Percentiles rank a stretch among this genome's conserved stretches.
phyloP scores from a whole-genome alignment of 2,888 invertebrate species.

The Rhagium mordax region DNA sequence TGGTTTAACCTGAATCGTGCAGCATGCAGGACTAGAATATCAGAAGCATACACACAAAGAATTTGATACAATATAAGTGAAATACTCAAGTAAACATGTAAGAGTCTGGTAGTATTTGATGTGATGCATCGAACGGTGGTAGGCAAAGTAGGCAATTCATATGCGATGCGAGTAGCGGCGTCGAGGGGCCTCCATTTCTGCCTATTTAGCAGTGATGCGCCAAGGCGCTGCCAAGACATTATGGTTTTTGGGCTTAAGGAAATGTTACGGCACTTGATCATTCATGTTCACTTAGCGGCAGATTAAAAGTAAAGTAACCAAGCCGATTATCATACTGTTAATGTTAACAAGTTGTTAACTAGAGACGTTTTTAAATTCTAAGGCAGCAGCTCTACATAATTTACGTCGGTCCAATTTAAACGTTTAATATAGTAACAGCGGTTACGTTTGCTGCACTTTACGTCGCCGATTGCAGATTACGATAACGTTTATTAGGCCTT shows the following conservation, averaged over 20 bases:
- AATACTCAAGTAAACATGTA: neutral
- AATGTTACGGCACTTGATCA: constrained; percentile 53
- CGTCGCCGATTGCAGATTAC: too few species aligned
- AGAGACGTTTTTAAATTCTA: neutral
- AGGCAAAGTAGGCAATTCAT: constrained; percentile 59
- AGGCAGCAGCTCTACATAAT: neutral
- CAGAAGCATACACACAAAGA: too few species aligned
- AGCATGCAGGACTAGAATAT: too few species aligned
- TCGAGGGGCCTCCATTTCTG: constrained; percentile 62
- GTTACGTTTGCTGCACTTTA: too few species aligned
- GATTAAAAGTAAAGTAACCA: constrained; percentile 36
- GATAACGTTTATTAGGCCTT: too few species aligned
- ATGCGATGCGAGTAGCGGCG: constrained; percentile 57
- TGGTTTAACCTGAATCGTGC: too few species aligned
- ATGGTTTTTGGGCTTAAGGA: constrained; percentile 48
- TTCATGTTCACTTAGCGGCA: constrained; percentile 51
- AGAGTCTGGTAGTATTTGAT: constrained; percentile 36
- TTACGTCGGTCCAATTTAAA: neutral
- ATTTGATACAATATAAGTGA: constrained; percentile 1
- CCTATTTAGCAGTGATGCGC: constrained; percentile 62
- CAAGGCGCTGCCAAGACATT: constrained; percentile 55
- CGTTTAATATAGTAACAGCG: neutral
- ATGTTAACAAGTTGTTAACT: constrained; percentile 13
- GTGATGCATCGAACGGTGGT: constrained; percentile 46
- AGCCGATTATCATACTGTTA: constrained; percentile 21